These are phyloP conservation scores for Rhingia campestris DNA, from an alignment of 2,888 invertebrate species.

Conservation along the genomic window DNA sequence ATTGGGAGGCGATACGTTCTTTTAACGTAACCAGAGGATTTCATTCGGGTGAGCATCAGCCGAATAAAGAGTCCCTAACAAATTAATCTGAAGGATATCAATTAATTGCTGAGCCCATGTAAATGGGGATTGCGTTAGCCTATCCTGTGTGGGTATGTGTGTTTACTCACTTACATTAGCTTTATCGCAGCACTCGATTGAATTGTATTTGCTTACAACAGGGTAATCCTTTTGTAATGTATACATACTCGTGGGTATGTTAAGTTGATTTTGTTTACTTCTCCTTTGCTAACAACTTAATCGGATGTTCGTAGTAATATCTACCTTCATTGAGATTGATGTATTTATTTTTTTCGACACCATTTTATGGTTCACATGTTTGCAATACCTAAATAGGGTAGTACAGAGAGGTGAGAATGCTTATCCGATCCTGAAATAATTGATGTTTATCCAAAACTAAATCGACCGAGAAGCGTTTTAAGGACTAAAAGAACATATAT, in stretches of 20 bases:
- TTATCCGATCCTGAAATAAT: too few species aligned
- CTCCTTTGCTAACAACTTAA: conserved; percentile 36
- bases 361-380: not conserved
- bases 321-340: conserved; percentile 14
- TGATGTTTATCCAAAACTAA: too few species aligned
- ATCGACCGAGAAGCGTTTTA: too few species aligned
- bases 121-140: conserved; percentile 17
- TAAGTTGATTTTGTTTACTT: conserved; percentile 12
- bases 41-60: not conserved
- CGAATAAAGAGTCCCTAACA: conserved; percentile 42
- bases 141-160: conserved; percentile 9
- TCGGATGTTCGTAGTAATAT: conserved; percentile 36
- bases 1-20: conserved; percentile 21
- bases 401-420: too few species aligned
- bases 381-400: too few species aligned
- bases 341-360: not conserved
- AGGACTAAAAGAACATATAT: too few species aligned
- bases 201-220: conserved; percentile 41
- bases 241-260: not conserved
- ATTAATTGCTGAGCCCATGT: conserved; percentile 63
- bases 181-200: conserved; percentile 54
- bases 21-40: not conserved
- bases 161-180: conserved; percentile 49
- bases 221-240: conserved; percentile 54
- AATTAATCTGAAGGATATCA: conserved; percentile 72